Conservation (phyloP, 2,113 vertebrate species). For the Gymnarchus niloticus region DNA sequence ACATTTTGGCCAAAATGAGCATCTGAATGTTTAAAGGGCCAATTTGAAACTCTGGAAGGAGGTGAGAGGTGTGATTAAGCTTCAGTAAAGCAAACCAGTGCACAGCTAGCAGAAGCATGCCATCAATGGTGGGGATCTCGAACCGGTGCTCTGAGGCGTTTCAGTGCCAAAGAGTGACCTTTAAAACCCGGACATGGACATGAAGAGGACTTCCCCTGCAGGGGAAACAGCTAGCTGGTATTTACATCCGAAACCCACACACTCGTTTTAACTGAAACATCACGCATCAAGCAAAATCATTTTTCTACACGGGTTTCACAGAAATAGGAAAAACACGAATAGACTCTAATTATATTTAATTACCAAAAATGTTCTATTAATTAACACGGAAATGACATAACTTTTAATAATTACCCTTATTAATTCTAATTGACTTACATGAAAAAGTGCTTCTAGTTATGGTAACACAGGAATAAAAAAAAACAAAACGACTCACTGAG, state of each 20-base stretch:
- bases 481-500: background rate
- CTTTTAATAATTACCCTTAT: background rate
- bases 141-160: too few relatives aligned
- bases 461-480: background rate
- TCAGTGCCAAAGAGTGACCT: background rate
- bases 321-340: background rate
- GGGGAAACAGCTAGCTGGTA: conserved; percentile 18
- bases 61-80: background rate
- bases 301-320: background rate
- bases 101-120: background rate
- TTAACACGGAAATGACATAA: background rate
- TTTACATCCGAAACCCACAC: conserved; percentile 32
- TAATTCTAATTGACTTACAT: background rate
- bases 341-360: background rate
- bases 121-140: background rate
- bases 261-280: background rate
- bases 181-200: background rate
- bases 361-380: background rate
- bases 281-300: background rate
- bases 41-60: background rate
- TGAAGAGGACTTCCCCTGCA: background rate
- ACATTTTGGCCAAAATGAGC: background rate
- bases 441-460: background rate
- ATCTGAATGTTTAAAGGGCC: background rate
- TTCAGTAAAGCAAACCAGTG: background rate